Percentiles rank a stretch among this genome's conserved stretches.
Conservation (phyloP, 2,888 invertebrate species). For the Polyploca ridens region DNA sequence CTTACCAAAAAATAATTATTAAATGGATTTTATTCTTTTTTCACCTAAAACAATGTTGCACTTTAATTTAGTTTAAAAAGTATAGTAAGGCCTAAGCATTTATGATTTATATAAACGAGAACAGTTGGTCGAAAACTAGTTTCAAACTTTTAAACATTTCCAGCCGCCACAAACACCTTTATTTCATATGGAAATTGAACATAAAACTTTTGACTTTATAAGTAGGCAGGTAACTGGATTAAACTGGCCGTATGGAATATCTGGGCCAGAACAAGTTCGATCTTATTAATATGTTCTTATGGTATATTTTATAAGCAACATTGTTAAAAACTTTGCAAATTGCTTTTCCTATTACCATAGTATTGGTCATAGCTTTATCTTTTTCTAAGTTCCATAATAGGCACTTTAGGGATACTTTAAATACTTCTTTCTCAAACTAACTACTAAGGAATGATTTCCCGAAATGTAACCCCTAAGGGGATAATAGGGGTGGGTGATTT, state of each 20-base stretch:
- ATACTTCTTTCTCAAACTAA: no score
- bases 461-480: no score
- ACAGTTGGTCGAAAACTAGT: slow-evolving; percentile 11
- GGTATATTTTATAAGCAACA: background rate
- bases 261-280: background rate
- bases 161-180: slow-evolving; percentile 7
- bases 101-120: background rate
- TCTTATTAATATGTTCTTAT: background rate
- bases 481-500: no score
- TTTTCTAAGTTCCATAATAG: background rate
- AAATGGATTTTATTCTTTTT: slow-evolving; percentile 19
- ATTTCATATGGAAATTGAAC: slow-evolving; percentile 20
- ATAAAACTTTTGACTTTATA: slow-evolving; percentile 18
- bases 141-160: slow-evolving; percentile 12
- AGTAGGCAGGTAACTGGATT: slow-evolving; percentile 13
- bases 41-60: slow-evolving; percentile 16
- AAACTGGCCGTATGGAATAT: background rate
- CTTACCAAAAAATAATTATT: slow-evolving; percentile 19
- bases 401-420: background rate
- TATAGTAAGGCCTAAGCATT: slow-evolving; percentile 11
- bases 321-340: background rate
- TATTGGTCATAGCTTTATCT: background rate
- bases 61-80: slow-evolving; percentile 13
- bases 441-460: no score
- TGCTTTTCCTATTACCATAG: background rate